Evolutionary conservation across 2,888 invertebrate species (phyloP).

Genomic region (Drosophila tripunctata): DNA sequence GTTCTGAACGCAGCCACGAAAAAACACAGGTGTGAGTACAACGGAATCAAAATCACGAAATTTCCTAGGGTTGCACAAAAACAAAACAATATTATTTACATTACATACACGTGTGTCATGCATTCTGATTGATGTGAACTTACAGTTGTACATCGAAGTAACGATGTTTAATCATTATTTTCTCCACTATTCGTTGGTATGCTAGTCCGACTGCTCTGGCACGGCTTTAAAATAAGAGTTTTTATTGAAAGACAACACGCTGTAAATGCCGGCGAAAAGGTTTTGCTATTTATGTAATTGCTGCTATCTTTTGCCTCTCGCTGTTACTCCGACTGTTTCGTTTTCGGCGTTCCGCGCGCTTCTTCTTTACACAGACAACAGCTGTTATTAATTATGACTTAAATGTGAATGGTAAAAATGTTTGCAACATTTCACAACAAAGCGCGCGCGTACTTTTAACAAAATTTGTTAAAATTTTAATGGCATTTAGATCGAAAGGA

Average conservation of each 20-base stretch:
- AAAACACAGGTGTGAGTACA: conserved; percentile 85
- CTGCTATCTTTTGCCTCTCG: conserved; percentile 1
- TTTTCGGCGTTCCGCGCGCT: conserved; percentile 3
- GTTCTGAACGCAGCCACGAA: conserved; percentile 86
- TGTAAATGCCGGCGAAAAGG: conserved; percentile 49
- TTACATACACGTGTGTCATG: conserved; percentile 58
- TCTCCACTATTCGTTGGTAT: conserved; percentile 10
- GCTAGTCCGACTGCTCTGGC: background rate
- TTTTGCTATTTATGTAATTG: conserved; percentile 63
- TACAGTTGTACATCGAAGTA: conserved; percentile 86
- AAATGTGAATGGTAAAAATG: conserved; percentile 24
- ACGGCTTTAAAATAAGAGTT: conserved; percentile 3
- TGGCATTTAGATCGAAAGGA: conserved; percentile 5
- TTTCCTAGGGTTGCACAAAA: conserved; percentile 81
- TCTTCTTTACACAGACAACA: conserved; percentile 1
- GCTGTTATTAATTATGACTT: conserved; percentile 1
- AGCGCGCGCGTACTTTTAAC: conserved; percentile 48
- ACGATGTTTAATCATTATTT: conserved; percentile 84
- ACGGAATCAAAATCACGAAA: conserved; percentile 83
- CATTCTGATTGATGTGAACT: conserved; percentile 75
- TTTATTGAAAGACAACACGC: conserved; percentile 25
- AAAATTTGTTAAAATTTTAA: conserved; percentile 13
- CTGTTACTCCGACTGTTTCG: conserved; percentile 19
- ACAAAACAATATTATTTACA: conserved; percentile 10
- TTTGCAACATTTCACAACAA: conserved; percentile 45